phyloP scores from a whole-genome alignment of 2,113 vertebrate species.

The Eubucco bourcierii region DNA sequence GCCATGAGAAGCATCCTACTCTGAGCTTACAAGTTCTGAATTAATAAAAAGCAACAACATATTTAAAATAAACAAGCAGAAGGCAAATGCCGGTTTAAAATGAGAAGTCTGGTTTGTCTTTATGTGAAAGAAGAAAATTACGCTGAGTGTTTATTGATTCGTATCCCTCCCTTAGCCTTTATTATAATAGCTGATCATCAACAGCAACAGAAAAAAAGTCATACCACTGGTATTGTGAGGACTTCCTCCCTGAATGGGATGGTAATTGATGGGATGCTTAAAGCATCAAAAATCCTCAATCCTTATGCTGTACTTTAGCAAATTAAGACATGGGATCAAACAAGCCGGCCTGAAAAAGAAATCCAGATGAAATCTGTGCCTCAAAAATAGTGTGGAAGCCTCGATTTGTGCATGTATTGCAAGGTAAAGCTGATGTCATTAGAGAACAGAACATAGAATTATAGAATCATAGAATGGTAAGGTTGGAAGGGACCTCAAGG shows the following conservation, averaged over 20 bases:
- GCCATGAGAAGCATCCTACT: slow-evolving; percentile 10
- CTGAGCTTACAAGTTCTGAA: slow-evolving; percentile 31
- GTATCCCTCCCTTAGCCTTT: background rate
- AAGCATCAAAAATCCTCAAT: background rate
- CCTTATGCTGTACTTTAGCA: background rate
- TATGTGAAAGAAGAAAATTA: background rate
- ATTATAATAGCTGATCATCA: background rate
- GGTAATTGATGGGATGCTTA: background rate
- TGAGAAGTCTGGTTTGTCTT: background rate
- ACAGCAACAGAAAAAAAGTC: background rate
- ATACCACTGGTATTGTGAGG: background rate
- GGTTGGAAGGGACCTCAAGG: no score
- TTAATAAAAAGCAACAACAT: slow-evolving; percentile 38
- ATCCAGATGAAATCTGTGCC: background rate
- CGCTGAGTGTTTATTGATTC: background rate
- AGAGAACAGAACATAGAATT: background rate
- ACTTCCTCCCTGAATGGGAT: background rate
- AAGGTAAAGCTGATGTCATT: background rate
- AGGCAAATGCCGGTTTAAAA: slow-evolving; percentile 24
- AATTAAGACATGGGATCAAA: background rate
- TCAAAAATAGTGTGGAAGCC: background rate
- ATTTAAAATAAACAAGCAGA: slow-evolving; percentile 52
- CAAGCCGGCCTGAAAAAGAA: background rate
- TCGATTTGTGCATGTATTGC: background rate
- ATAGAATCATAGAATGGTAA: no score